phyloP scores from a whole-genome alignment of 2,888 invertebrate species.

The Chesias legatella region DNA sequence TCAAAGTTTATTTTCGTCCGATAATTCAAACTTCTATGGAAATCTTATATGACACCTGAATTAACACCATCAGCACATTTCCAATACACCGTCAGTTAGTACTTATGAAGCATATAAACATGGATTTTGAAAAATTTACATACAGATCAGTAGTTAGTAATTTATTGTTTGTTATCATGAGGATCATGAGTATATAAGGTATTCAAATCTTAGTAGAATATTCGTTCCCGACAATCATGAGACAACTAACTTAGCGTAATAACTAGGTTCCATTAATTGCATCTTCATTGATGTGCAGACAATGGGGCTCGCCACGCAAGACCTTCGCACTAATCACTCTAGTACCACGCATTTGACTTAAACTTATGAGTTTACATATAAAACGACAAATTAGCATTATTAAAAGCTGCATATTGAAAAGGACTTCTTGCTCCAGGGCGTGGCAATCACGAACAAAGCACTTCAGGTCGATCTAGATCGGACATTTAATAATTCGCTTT shows the following conservation, averaged over 20 bases:
- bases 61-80: too few species aligned
- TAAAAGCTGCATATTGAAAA: conserved; percentile 56
- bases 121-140: too few species aligned
- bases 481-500: conserved; percentile 53
- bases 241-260: conserved; percentile 41
- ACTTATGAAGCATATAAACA: too few species aligned
- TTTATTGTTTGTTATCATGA: too few species aligned
- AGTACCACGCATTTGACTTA: conserved; percentile 49
- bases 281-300: conserved; percentile 46
- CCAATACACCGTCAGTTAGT: too few species aligned
- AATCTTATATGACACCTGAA: too few species aligned
- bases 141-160: too few species aligned
- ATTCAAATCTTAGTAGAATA: conserved; percentile 39
- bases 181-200: conserved; percentile 23
- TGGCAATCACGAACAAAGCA: conserved; percentile 65
- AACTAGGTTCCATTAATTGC: conserved; percentile 48
- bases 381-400: conserved; percentile 65
- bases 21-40: too few species aligned
- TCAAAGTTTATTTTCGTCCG: too few species aligned
- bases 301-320: conserved; percentile 52
- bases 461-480: conserved; percentile 43
- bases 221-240: conserved; percentile 28
- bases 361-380: conserved; percentile 60
- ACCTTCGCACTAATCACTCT: conserved; percentile 48
- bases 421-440: conserved; percentile 61